phyloP scores from a whole-genome alignment of 1,140 invertebrate species.

The Papilio dardanus region DNA sequence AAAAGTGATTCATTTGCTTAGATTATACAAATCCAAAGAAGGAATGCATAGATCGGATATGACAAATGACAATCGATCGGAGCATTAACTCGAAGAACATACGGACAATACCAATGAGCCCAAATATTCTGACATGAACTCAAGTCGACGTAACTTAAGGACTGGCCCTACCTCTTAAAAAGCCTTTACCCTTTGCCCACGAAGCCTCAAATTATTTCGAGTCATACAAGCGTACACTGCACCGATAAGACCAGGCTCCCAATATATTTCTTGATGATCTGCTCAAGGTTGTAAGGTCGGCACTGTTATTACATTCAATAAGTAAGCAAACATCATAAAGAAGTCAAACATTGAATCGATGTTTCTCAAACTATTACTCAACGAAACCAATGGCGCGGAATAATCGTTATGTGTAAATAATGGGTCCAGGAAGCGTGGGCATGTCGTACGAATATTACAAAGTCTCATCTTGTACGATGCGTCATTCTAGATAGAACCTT shows the following conservation, averaged over 20 bases:
- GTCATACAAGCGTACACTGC: not conserved
- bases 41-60: not conserved
- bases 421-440: conserved; percentile 68
- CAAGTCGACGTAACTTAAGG: too few species aligned
- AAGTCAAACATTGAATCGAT: conserved; percentile 24
- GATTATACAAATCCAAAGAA: not conserved
- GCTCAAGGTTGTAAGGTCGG: not conserved
- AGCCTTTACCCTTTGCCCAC: too few species aligned
- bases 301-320: not conserved
- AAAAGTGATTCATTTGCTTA: not conserved
- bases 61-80: not conserved
- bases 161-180: too few species aligned
- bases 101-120: not conserved
- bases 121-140: too few species aligned
- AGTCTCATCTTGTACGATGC: conserved; percentile 54
- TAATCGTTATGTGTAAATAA: conserved; percentile 53
- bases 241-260: not conserved
- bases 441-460: conserved; percentile 47
- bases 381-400: conserved; percentile 56
- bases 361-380: conserved; percentile 32
- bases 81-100: not conserved
- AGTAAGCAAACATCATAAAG: conserved; percentile 4
- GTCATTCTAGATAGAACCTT: conserved; percentile 58
- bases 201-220: not conserved
- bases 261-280: not conserved